A percentile compares a stretch with the other conserved stretches of the same genome.
Conservation (phyloP, 2,888 invertebrate genomes). For the Leptinotarsa rubiginosa region DNA sequence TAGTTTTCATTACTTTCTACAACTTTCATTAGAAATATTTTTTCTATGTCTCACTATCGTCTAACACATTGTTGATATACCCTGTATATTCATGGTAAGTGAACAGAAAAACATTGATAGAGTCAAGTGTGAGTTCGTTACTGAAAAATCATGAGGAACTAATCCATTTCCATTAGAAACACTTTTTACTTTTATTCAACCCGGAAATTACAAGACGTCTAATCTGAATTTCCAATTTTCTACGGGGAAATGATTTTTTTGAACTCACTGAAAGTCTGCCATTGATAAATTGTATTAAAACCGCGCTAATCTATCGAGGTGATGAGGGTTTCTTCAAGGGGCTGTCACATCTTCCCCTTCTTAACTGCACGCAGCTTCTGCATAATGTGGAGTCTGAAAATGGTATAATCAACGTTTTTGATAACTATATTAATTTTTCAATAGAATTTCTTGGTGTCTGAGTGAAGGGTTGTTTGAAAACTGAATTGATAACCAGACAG, state of each 20-base stretch:
- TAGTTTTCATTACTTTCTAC: no score
- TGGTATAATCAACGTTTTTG: no score
- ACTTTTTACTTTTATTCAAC: conserved; percentile 36
- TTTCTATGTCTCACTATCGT: no score
- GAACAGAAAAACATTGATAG: no score
- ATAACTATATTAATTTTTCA: no score
- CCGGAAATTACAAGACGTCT: conserved; percentile 43
- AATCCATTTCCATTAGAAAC: conserved; percentile 5
- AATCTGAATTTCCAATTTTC: conserved; percentile 45
- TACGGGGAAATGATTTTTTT: conserved; percentile 46
- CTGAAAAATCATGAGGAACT: background rate
- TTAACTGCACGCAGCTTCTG: background rate
- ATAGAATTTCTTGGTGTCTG: no score
- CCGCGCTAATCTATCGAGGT: background rate
- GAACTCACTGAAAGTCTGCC: conserved; percentile 24
- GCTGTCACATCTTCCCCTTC: background rate
- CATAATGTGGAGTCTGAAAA: background rate
- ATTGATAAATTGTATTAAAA: conserved; percentile 28
- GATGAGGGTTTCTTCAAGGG: background rate
- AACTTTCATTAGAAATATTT: no score
- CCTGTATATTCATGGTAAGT: no score
- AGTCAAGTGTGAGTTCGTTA: no score
- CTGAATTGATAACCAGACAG: no score
- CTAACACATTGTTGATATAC: no score
- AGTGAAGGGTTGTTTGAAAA: no score